These are phyloP conservation scores for Thomomys bottae DNA, from an alignment of 2,113 vertebrate genomes.

Conservation along the genomic window DNA sequence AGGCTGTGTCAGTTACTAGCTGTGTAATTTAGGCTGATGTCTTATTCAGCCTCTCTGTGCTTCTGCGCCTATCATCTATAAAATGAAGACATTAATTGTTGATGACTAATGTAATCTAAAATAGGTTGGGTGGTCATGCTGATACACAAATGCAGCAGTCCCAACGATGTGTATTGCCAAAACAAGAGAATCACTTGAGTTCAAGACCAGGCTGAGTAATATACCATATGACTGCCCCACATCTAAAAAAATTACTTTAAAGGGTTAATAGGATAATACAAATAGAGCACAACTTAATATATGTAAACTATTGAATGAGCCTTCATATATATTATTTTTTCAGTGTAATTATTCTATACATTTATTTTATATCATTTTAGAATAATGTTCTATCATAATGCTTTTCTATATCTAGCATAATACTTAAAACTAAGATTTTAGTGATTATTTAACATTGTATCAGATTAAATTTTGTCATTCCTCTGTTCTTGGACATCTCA, in stretches of 20 bases:
- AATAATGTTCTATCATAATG: constrained; percentile 2
- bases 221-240: background rate
- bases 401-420: background rate
- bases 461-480: background rate
- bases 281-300: too few species aligned
- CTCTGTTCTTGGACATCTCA: background rate
- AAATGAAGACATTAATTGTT: background rate
- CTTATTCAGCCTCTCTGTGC: background rate
- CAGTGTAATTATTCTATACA: background rate
- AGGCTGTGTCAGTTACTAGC: background rate
- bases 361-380: constrained; percentile 7
- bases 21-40: background rate
- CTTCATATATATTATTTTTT: background rate
- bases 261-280: background rate
- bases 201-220: background rate
- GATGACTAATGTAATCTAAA: background rate
- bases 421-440: constrained; percentile 9
- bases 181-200: background rate
- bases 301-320: background rate
- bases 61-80: background rate
- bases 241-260: background rate
- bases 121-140: background rate
- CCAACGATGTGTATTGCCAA: too few species aligned
- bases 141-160: background rate
- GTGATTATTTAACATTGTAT: background rate